Conservation (phyloP, 2,797 vertebrate genomes). For the Galaxias olidus region DNA sequence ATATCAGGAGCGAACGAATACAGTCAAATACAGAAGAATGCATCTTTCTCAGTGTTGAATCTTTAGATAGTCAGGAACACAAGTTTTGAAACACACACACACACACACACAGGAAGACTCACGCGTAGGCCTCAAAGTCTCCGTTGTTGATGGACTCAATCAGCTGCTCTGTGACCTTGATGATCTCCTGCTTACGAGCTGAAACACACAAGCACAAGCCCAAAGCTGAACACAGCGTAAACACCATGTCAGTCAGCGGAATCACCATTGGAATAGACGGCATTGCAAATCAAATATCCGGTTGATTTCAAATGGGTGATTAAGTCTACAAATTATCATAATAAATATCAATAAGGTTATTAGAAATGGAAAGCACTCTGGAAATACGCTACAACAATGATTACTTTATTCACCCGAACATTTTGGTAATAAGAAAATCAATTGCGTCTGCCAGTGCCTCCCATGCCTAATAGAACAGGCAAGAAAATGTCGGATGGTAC, state of each 20-base stretch:
- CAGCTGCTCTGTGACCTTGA: conserved; percentile 93
- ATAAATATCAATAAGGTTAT: conserved; percentile 43
- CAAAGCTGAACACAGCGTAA: conserved; percentile 13
- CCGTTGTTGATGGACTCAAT: conserved; percentile 90
- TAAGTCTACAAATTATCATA: conserved; percentile 52
- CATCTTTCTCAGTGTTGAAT: too few relatives aligned
- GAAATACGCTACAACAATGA: conserved; percentile 17
- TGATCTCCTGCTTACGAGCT: conserved; percentile 79
- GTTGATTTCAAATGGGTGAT: conserved; percentile 48
- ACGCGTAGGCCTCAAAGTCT: conserved; percentile 95
- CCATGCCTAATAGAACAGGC: conserved; percentile 70
- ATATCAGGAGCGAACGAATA: too few relatives aligned
- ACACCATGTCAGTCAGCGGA: conserved; percentile 1
- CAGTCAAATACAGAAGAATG: too few relatives aligned
- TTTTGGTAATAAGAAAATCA: conserved; percentile 24
- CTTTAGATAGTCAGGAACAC: not conserved
- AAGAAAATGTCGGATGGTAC: conserved; percentile 60
- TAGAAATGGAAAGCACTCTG: conserved; percentile 68
- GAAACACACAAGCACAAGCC: conserved; percentile 56
- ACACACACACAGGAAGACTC: conserved; percentile 59
- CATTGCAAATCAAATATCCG: conserved; percentile 26
- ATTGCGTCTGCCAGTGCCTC: conserved; percentile 39
- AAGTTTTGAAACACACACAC: conserved; percentile 15
- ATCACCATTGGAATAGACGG: not conserved
- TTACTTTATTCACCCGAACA: conserved; percentile 19